These are phyloP conservation scores for Pangasius macronema DNA, from an alignment of 2,797 vertebrate genomes.

Conservation along the genomic window DNA sequence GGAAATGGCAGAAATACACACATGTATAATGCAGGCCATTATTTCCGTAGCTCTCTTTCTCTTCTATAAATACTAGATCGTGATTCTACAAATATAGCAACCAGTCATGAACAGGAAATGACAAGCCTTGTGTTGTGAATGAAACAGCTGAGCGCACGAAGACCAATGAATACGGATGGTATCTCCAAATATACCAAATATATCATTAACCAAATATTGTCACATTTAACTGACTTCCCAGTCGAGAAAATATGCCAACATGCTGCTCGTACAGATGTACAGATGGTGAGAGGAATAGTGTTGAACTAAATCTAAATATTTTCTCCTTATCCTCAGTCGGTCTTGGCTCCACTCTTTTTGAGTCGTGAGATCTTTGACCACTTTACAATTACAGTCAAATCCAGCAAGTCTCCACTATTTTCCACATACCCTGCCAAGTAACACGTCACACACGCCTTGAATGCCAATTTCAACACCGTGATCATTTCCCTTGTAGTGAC, in stretches of 20 bases:
- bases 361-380: not conserved
- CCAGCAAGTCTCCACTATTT: not conserved
- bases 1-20: slow-evolving; percentile 12
- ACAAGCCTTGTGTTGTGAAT: not conserved
- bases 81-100: slow-evolving; percentile 29
- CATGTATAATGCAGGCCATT: slow-evolving; percentile 17
- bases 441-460: no score
- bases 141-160: not conserved
- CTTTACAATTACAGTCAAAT: not conserved
- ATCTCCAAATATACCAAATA: not conserved
- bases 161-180: not conserved
- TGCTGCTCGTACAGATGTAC: not conserved
- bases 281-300: no score
- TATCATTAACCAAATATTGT: not conserved
- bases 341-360: not conserved
- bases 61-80: slow-evolving; percentile 25
- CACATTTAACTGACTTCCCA: not conserved
- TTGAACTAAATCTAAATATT: not conserved
- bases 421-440: not conserved
- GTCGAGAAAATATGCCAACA: not conserved
- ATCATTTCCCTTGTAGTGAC: not conserved
- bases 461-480: not conserved
- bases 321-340: not conserved
- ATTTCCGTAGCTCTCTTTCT: not conserved
- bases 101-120: slow-evolving; percentile 11